Percentiles rank a stretch among this genome's conserved stretches.
phyloP scores from a whole-genome alignment of 1,140 invertebrate species.

The Dendroctonus valens region DNA sequence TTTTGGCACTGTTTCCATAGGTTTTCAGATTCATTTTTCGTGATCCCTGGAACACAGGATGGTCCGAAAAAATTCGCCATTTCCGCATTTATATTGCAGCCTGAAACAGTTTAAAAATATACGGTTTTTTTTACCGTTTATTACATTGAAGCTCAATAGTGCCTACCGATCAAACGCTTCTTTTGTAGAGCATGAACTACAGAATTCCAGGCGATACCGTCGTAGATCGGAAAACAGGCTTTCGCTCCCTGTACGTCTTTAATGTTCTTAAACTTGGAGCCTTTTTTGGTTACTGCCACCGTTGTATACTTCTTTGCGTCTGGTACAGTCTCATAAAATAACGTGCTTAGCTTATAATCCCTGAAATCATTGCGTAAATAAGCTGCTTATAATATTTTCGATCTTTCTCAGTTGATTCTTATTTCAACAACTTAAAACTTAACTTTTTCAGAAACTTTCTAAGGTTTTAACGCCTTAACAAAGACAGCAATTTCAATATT shows the following conservation, averaged over 20 bases:
- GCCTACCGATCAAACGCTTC: conserved; percentile 22
- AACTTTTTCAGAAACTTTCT: too few relatives aligned
- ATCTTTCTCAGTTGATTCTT: too few relatives aligned
- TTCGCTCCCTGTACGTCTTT: conserved; percentile 63
- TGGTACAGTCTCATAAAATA: conserved; percentile 65
- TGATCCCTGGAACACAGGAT: conserved; percentile 58
- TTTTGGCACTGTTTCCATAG: conserved; percentile 34
- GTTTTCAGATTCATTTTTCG: conserved; percentile 24
- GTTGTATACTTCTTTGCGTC: conserved; percentile 62
- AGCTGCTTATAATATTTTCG: too few relatives aligned
- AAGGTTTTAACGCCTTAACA: too few relatives aligned
- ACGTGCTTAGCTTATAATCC: conserved; percentile 59
- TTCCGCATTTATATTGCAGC: conserved; percentile 52
- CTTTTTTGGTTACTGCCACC: conserved; percentile 67
- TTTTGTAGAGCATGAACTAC: conserved; percentile 52
- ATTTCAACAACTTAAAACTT: too few relatives aligned
- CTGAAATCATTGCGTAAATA: conserved; percentile 45
- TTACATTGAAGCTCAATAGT: conserved; percentile 2
- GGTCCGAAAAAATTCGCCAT: conserved; percentile 61
- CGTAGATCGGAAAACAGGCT: conserved; percentile 68
- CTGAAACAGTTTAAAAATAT: conserved; percentile 36
- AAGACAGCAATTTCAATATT: too few relatives aligned
- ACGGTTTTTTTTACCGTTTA: conserved; percentile 41
- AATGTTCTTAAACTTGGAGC: conserved; percentile 58
- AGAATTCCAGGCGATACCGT: conserved; percentile 64